Evolutionary conservation across 2,113 vertebrate species (phyloP).

Genomic region (Pseudois nayaur): DNA sequence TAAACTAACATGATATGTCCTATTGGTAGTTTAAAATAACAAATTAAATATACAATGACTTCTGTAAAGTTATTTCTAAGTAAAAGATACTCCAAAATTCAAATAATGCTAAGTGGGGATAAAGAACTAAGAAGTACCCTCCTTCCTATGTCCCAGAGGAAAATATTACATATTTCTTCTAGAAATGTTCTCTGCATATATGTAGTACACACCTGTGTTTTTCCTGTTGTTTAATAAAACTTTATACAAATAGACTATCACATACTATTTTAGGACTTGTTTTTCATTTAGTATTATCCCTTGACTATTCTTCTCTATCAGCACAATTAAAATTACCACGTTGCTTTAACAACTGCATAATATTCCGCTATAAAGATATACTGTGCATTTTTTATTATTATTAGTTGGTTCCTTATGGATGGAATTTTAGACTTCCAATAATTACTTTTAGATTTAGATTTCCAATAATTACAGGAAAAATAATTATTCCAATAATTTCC

Average conservation of each 20-base stretch:
- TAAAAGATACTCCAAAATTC: background rate
- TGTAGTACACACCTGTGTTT: background rate
- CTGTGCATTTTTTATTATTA: background rate
- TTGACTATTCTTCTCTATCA: background rate
- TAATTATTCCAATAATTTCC: background rate
- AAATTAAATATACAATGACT: background rate
- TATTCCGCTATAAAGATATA: background rate
- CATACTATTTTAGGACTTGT: background rate
- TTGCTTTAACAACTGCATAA: background rate
- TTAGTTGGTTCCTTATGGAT: background rate
- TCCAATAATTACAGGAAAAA: background rate
- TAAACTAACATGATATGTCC: background rate
- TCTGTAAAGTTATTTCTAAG: background rate
- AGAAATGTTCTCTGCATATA: background rate
- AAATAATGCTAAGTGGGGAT: background rate
- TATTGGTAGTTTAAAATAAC: background rate
- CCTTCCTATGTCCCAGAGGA: background rate
- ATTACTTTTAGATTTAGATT: background rate
- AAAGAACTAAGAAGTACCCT: background rate
- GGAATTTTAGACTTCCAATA: background rate
- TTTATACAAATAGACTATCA: background rate
- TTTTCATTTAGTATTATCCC: background rate
- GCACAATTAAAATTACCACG: background rate
- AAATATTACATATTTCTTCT: background rate
- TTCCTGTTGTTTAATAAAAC: background rate